Conservation (phyloP, 2,797 vertebrate species). For the Channa striata region DNA sequence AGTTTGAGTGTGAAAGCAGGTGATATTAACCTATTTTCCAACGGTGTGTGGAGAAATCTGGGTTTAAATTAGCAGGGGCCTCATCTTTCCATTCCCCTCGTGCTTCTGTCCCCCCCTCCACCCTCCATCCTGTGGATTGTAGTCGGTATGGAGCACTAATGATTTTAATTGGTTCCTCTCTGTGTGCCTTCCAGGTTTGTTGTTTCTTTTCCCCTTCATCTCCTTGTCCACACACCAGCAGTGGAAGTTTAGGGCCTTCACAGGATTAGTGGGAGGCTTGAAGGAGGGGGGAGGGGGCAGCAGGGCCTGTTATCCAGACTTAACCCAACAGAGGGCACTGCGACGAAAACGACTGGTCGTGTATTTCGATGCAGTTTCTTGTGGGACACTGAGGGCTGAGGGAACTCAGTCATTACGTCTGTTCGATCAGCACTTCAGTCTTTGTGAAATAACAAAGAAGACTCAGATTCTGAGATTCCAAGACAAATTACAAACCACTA, state of each 20-base stretch:
- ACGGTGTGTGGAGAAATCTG: neutral
- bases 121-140: neutral
- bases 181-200: neutral
- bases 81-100: neutral
- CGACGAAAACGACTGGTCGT: too few species aligned
- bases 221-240: neutral
- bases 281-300: constrained; percentile 39
- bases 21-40: constrained; percentile 5
- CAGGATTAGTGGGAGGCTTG: constrained; percentile 26
- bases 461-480: too few species aligned
- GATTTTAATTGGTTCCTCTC: constrained; percentile 17
- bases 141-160: constrained; percentile 4
- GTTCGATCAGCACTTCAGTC: too few species aligned
- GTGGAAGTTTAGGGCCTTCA: constrained; percentile 16
- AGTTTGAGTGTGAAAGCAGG: constrained; percentile 11
- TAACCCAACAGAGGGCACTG: neutral
- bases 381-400: too few species aligned
- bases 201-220: neutral
- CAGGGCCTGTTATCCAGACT: neutral
- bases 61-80: neutral
- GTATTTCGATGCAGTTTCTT: too few species aligned
- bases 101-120: neutral
- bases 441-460: too few species aligned
- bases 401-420: too few species aligned
- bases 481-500: too few species aligned